Conservation (phyloP, 2,113 vertebrate genomes). For the Neogale vison region DNA sequence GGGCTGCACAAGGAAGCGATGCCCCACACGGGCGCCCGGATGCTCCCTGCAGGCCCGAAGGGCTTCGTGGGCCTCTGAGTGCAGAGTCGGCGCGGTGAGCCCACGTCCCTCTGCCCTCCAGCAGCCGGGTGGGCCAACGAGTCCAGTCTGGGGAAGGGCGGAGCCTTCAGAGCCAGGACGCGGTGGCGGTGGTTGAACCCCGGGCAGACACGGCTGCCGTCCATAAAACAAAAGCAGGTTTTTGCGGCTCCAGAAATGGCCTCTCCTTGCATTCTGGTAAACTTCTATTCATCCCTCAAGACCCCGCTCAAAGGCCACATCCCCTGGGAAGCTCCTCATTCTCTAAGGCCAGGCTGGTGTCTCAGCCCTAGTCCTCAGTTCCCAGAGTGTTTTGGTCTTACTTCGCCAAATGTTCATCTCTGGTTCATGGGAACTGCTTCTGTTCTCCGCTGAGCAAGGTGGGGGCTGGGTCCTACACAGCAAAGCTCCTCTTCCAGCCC, state of each 20-base stretch:
- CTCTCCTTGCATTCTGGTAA: not conserved
- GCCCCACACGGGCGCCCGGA: not conserved
- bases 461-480: not conserved
- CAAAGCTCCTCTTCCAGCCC: not conserved
- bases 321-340: not conserved
- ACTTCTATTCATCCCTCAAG: not conserved
- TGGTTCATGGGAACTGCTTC: not conserved
- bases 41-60: not conserved
- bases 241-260: not conserved
- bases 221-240: not conserved
- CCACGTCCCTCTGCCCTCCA: too few species aligned
- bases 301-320: not conserved
- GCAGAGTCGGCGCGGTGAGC: not conserved
- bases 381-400: not conserved
- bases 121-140: too few species aligned
- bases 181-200: not conserved
- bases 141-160: not conserved
- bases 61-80: too few species aligned
- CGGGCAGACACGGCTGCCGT: too few species aligned
- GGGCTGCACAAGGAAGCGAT: not conserved
- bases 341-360: not conserved
- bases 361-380: not conserved
- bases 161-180: not conserved
- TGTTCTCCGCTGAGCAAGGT: not conserved
- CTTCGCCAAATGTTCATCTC: not conserved